These are phyloP conservation scores for Cinara cedri DNA, from an alignment of 2,888 invertebrate species.

Conservation along the genomic window DNA sequence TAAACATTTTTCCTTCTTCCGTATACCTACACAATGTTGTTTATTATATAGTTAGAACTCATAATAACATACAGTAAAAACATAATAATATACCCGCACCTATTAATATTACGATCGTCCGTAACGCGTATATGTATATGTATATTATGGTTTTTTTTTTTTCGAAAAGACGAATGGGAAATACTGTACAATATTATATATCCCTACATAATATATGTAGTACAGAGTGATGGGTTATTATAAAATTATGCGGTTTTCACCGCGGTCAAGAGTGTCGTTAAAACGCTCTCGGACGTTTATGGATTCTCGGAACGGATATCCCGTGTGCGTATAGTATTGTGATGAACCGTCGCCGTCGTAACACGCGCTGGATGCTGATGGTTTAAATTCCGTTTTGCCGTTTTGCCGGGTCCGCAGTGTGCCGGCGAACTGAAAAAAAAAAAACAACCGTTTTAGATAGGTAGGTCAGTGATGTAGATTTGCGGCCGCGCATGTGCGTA, in stretches of 20 bases:
- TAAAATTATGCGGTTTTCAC: constrained; percentile 46
- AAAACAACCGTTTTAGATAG: constrained; percentile 5
- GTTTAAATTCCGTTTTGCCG: constrained; percentile 6
- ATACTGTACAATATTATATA: too few species aligned
- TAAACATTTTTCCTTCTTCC: background rate
- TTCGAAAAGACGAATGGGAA: too few species aligned
- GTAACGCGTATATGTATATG: background rate
- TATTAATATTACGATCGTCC: background rate
- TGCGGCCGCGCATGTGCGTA: background rate
- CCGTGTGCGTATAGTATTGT: background rate
- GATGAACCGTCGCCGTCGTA: background rate
- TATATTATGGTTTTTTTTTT: too few species aligned
- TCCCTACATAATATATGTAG: too few species aligned
- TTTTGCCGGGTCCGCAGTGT: background rate
- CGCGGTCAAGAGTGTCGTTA: constrained; percentile 30
- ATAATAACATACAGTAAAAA: too few species aligned
- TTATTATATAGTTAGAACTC: too few species aligned
- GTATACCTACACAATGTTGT: background rate
- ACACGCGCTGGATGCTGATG: background rate
- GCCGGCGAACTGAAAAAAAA: background rate
- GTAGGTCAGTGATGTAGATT: constrained; percentile 39
- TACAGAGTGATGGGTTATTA: constrained; percentile 19
- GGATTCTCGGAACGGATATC: constrained; percentile 43
- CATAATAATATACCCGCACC: background rate
- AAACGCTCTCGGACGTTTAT: constrained; percentile 36